phyloP scores from a whole-genome alignment of 2,797 vertebrate genomes.

The Pristis pectinata region DNA sequence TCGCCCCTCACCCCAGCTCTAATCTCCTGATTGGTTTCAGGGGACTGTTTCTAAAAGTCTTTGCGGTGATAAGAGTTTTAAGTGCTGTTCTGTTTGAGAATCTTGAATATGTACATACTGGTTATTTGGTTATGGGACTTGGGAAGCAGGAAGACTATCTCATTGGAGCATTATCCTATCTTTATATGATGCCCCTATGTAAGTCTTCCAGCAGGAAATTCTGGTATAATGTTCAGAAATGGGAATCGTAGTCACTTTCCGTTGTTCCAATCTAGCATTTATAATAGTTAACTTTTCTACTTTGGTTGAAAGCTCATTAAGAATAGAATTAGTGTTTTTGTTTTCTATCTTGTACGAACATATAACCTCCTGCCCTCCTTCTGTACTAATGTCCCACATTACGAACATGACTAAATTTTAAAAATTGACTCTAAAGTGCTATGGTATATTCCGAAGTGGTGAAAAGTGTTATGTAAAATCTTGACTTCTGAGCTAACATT shows the following conservation, averaged over 20 bases:
- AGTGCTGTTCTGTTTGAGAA: background rate
- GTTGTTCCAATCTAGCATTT: no score
- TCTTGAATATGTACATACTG: background rate
- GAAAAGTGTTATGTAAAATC: background rate
- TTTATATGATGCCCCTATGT: background rate
- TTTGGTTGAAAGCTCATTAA: background rate
- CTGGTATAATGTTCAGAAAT: background rate
- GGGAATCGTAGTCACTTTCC: background rate
- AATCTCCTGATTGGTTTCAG: background rate
- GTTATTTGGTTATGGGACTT: background rate
- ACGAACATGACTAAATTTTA: background rate
- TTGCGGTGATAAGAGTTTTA: background rate
- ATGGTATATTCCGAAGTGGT: background rate
- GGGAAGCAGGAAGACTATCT: background rate
- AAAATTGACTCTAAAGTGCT: background rate
- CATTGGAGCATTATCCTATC: background rate
- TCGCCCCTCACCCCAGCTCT: background rate
- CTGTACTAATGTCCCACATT: background rate
- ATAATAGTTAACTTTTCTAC: background rate
- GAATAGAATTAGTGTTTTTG: background rate
- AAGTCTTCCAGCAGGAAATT: no score
- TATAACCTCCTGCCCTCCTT: no score
- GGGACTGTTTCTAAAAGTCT: background rate
- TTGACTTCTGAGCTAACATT: background rate
- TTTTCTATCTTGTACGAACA: background rate